A percentile compares a stretch with the other conserved stretches of the same genome.
These are phyloP conservation scores for Ceyx erithaca DNA, from an alignment of 2,797 vertebrate genomes.

Conservation along the genomic window DNA sequence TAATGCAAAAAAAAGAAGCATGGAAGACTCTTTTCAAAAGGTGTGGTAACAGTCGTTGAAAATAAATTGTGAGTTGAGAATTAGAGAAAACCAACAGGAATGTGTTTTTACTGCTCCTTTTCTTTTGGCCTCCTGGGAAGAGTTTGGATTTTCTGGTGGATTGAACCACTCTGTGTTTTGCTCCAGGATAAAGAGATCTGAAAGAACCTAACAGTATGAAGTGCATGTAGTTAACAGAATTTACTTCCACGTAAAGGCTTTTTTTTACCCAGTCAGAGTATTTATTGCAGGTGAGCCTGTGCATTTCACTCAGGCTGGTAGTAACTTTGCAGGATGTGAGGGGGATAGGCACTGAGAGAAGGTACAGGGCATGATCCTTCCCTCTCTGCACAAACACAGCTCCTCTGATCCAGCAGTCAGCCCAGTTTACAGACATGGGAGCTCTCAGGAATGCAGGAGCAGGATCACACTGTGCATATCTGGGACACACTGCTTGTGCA, in stretches of 20 bases:
- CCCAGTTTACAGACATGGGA: neutral
- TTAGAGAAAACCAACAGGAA: neutral
- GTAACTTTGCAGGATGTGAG: accelerated
- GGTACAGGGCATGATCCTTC: neutral
- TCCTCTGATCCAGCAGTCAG: neutral
- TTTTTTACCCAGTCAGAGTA: neutral
- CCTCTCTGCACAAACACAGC: neutral
- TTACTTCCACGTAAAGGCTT: neutral
- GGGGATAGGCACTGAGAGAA: neutral
- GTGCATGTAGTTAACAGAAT: neutral
- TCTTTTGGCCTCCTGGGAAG: neutral
- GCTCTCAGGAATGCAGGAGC: neutral
- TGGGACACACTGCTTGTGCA: neutral
- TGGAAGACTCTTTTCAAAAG: neutral
- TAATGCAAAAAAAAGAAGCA: neutral
- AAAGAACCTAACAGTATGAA: neutral
- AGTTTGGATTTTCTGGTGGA: neutral
- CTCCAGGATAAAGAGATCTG: neutral
- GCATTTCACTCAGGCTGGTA: neutral
- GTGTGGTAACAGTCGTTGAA: neutral
- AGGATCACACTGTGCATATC: neutral
- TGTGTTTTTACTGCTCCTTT: neutral
- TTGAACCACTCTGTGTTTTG: neutral
- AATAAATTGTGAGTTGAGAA: neutral
- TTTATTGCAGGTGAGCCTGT: neutral